Percentiles rank a stretch among this genome's conserved stretches.
Evolutionary conservation across 2,888 invertebrate species (phyloP).

Genomic region (Lepidochrysops patricia): DNA sequence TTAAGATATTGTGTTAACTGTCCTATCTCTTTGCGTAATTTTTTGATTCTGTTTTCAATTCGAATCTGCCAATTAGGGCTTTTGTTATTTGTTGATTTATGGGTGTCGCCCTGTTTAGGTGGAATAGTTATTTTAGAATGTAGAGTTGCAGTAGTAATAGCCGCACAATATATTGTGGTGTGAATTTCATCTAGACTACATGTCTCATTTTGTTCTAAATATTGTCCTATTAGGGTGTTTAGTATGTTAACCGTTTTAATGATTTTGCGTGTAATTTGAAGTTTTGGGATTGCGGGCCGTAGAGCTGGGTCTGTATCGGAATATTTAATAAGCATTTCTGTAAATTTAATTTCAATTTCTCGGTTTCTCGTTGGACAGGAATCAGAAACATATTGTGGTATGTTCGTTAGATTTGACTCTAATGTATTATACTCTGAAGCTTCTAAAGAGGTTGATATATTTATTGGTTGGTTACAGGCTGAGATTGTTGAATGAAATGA

Average conservation of each 20-base stretch:
- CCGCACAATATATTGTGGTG: background rate
- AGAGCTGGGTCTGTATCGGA: background rate
- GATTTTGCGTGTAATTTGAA: background rate
- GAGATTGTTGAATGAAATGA: no score
- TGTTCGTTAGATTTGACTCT: no score
- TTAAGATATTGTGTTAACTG: background rate
- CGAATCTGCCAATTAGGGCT: background rate
- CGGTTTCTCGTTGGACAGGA: no score
- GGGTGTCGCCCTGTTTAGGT: background rate
- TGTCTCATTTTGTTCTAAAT: background rate
- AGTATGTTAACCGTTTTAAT: background rate
- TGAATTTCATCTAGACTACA: background rate
- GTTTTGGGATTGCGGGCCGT: background rate
- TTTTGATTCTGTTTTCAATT: background rate
- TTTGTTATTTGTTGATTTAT: background rate
- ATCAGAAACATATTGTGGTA: no score
- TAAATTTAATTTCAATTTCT: no score
- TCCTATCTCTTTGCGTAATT: background rate
- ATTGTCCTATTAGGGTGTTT: background rate
- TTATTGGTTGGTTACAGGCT: no score
- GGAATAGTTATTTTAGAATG: conserved; percentile 9
- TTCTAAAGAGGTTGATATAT: no score
- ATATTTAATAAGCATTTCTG: background rate
- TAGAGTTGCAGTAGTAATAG: background rate
- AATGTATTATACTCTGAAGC: no score